Evolutionary conservation across 2,797 vertebrate species (phyloP).

Genomic region (Sebastes elongatus): DNA sequence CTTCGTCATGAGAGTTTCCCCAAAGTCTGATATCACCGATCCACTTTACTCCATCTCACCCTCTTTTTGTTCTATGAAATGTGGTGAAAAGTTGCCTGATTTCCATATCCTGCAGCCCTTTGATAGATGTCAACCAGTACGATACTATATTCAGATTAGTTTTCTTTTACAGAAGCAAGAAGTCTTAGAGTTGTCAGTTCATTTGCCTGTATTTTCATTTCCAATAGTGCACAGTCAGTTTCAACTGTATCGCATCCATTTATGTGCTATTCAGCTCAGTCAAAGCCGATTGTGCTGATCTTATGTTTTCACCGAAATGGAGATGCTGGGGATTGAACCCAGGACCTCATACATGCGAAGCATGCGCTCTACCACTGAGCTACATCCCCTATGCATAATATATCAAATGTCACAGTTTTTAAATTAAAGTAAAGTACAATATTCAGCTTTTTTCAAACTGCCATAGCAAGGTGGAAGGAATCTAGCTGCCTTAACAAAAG

Average conservation of each 20-base stretch:
- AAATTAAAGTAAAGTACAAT: not conserved
- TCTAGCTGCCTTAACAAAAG: not conserved
- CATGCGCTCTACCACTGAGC: constrained; percentile 32
- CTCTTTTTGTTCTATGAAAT: not conserved
- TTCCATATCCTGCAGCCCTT: not conserved
- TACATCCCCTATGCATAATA: not conserved
- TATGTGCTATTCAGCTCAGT: too few relatives aligned
- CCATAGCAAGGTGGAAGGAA: not conserved
- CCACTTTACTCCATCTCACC: not conserved
- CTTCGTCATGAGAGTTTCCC: not conserved
- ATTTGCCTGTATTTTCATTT: not conserved
- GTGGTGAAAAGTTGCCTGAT: not conserved
- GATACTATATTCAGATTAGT: too few relatives aligned
- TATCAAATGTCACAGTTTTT: not conserved
- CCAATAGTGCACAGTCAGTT: not conserved
- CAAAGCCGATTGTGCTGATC: not conserved
- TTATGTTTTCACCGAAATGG: not conserved
- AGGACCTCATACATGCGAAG: constrained; percentile 21
- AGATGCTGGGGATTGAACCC: constrained; percentile 14
- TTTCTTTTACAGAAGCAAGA: not conserved
- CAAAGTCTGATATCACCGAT: not conserved
- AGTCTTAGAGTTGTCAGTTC: not conserved
- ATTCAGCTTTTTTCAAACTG: not conserved
- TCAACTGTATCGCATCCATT: not conserved
- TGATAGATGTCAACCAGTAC: not conserved